Percentiles rank a stretch among this genome's conserved stretches.
These are phyloP conservation scores for Gallinago solitaria DNA, from an alignment of 2,797 vertebrate genomes.

Conservation along the genomic window DNA sequence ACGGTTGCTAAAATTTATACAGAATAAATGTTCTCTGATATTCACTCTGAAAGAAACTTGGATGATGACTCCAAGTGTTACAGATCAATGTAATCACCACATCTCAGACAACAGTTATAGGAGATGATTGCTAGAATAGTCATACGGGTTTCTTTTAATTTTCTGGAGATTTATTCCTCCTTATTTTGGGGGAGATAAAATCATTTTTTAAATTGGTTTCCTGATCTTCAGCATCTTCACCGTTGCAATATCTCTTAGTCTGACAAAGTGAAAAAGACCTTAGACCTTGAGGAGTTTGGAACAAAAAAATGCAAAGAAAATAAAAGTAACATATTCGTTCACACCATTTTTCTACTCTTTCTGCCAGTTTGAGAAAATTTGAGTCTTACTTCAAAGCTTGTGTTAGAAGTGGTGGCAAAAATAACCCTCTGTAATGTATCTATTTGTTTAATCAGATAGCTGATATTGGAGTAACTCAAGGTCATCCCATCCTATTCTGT, in stretches of 20 bases:
- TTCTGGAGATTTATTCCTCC: not conserved
- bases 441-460: not conserved
- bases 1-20: not conserved
- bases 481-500: not conserved
- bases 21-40: not conserved
- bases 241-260: not conserved
- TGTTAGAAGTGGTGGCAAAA: not conserved
- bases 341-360: not conserved
- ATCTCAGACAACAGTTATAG: not conserved
- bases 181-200: not conserved
- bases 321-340: not conserved
- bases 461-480: not conserved
- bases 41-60: not conserved
- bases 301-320: not conserved
- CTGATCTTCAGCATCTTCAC: not conserved
- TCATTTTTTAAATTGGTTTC: not conserved
- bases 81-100: not conserved
- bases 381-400: not conserved
- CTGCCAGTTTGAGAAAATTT: not conserved
- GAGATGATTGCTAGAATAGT: not conserved
- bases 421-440: not conserved
- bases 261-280: not conserved
- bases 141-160: not conserved
- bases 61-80: not conserved
- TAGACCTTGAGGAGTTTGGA: not conserved